Base-by-base conservation (phyloP, 2,888 invertebrate genomes). In the Drosophila suboccidentalis region DNA sequence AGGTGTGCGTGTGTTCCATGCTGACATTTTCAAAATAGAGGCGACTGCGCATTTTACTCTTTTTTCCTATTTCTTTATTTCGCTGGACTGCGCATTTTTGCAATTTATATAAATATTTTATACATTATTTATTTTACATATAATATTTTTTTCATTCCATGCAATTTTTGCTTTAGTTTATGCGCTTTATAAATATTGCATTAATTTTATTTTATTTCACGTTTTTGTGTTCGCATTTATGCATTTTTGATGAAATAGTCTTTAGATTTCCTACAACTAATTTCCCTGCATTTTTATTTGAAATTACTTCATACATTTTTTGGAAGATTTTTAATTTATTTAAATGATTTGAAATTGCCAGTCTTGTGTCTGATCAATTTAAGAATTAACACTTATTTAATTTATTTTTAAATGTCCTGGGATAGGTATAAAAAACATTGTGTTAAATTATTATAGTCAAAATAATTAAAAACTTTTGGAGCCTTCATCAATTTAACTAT, bases 31-130 rank as follows among this genome's bases (percentile, higher is more conserved):
- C 69, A 78, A 89, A 85, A 85, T 87, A 87, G 86, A 88, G 80
- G 86, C 90, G 90, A 54, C 84, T 85, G 84, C 89, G 84, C 84
- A 85, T 89, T 89, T 85, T 67, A 64, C 69, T 66, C 71, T 69
- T 69, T 72, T 57, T 73, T 59, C 53, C 66, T 69, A 66, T 44
- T 51, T 50, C 19, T 34, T 58, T 58, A 43, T 57, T 73, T 62
- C 59, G 64, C 59, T 70, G 39, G 64, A 69, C 71, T 83, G 84
- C 70, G 78, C 87, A 81, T 81, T 89, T 87, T 82, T 88, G 82
- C 86, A 88, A 89, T 86, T 82, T 86, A 87, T 85, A 89, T 87
- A 85, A 87, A 89, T 89, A 87, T 87, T 82, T 85, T 88, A 87
- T 87, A 69, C 69, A 89, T 89, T 87, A 87, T 89, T 85, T 89